These are phyloP conservation scores for Chionomys nivalis DNA, from an alignment of 2,113 vertebrate species.

Conservation along the genomic window DNA sequence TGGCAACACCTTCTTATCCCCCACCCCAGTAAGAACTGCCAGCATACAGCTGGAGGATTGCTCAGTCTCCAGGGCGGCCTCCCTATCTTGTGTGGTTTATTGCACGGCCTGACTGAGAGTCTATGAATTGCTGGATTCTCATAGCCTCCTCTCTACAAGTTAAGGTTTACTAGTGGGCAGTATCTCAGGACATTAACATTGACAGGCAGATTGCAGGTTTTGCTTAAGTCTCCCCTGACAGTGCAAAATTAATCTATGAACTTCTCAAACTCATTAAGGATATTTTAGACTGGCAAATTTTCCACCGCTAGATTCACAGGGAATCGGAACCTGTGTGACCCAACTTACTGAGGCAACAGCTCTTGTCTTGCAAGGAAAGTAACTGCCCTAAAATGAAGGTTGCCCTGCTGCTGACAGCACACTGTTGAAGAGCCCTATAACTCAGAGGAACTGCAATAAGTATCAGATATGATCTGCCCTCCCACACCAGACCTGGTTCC, in stretches of 20 bases:
- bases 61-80: neutral
- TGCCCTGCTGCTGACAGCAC: neutral
- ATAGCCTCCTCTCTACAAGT: neutral
- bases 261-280: neutral
- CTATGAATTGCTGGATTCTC: neutral
- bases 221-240: neutral
- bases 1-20: neutral
- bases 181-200: neutral
- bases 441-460: neutral
- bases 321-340: neutral
- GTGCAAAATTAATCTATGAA: neutral
- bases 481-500: too few relatives aligned
- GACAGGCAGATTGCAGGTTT: neutral
- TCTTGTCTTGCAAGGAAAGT: neutral
- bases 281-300: neutral
- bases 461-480: neutral
- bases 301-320: neutral
- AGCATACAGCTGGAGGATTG: neutral
- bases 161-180: neutral
- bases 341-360: neutral
- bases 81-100: neutral
- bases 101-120: neutral
- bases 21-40: too few relatives aligned
- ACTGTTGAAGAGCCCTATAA: neutral
- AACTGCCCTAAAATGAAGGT: neutral